phyloP scores from a whole-genome alignment of 2,797 vertebrate species.

The Kryptopterus vitreolus region DNA sequence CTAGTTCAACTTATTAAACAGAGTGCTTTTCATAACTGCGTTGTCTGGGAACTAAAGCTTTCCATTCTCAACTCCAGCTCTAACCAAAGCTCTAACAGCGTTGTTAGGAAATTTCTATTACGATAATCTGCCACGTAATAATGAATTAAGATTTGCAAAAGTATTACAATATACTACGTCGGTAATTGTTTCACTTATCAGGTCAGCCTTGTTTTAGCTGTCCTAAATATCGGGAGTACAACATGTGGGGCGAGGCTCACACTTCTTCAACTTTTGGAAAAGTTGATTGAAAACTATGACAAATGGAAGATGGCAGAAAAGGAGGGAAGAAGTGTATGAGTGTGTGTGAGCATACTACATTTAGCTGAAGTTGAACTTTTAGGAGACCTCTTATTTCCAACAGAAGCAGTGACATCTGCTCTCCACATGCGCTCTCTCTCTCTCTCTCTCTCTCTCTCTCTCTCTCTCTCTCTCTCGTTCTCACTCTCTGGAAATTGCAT shows the following conservation, averaged over 20 bases:
- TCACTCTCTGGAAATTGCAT: slow-evolving; percentile 51
- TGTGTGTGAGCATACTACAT: not conserved
- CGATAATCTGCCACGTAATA: not conserved
- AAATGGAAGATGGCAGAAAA: not conserved
- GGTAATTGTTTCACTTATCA: not conserved
- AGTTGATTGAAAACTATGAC: not conserved
- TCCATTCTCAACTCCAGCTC: slow-evolving; percentile 16
- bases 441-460: too few relatives aligned
- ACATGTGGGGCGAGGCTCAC: not conserved
- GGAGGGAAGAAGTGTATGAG: not conserved
- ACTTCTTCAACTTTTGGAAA: not conserved
- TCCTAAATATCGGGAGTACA: not conserved
- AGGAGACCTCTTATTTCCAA: slow-evolving; percentile 28
- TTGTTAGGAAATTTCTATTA: not conserved
- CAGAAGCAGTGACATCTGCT: slow-evolving; percentile 68
- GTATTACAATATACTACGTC: too few relatives aligned
- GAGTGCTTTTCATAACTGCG: too few relatives aligned
- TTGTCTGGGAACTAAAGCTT: slow-evolving; percentile 1
- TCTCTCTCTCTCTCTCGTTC: too few relatives aligned
- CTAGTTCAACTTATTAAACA: not conserved
- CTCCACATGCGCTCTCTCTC: slow-evolving; percentile 68
- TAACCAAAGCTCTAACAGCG: slow-evolving; percentile 1
- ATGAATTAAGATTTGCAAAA: not conserved
- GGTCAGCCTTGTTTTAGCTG: not conserved
- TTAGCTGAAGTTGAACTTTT: not conserved